Conservation (phyloP, 1,140 invertebrate genomes). For the Andrena cerasifolii region DNA sequence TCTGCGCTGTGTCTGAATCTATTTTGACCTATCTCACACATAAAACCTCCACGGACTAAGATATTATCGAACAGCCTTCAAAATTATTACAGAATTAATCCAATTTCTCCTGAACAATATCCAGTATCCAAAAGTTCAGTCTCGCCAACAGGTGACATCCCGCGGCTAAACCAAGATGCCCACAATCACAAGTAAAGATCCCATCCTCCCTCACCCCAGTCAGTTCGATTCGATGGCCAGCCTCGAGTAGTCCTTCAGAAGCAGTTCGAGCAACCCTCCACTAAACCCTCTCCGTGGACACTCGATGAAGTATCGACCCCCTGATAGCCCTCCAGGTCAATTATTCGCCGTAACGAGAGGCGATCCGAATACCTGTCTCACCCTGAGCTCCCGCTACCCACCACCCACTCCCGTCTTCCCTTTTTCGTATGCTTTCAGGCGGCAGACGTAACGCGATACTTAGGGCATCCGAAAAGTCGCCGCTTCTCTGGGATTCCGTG, state of each 20-base stretch:
- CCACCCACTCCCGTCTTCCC: neutral
- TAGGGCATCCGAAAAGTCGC: slow-evolving; percentile 53
- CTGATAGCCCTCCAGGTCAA: slow-evolving; percentile 26
- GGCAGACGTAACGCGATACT: slow-evolving; percentile 66
- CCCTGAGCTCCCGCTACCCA: neutral
- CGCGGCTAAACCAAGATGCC: neutral
- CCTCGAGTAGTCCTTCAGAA: slow-evolving; percentile 34
- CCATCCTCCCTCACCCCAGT: neutral
- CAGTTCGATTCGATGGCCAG: neutral
- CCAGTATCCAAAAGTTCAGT: neutral
- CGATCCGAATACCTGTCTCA: neutral
- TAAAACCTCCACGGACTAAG: too few relatives aligned
- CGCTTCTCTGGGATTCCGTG: slow-evolving; percentile 27
- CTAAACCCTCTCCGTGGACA: slow-evolving; percentile 31
- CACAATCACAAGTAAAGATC: neutral
- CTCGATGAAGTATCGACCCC: slow-evolving; percentile 41
- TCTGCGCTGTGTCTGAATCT: too few relatives aligned
- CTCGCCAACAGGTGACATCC: neutral
- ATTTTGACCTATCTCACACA: too few relatives aligned
- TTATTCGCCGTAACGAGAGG: slow-evolving; percentile 35
- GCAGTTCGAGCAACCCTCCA: slow-evolving; percentile 29
- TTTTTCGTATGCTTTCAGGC: slow-evolving; percentile 9
- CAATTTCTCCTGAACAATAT: too few relatives aligned
- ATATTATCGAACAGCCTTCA: too few relatives aligned
- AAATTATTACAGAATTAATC: too few relatives aligned